Percentiles rank a stretch among this genome's conserved stretches.
These are phyloP conservation scores for Heliothis subflexa DNA, from an alignment of 1,140 invertebrate species.

Conservation along the genomic window DNA sequence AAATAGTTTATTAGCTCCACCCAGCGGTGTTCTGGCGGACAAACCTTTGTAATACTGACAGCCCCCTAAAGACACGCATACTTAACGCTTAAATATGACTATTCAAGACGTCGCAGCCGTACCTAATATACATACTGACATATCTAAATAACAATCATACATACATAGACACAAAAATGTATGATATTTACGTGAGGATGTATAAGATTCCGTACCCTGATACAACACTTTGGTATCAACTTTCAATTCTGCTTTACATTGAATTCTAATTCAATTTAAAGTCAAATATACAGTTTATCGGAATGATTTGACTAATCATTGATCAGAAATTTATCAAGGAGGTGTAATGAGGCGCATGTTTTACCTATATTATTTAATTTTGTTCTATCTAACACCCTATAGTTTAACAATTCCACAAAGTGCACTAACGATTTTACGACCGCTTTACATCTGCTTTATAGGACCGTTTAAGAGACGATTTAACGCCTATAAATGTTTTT, in stretches of 20 bases:
- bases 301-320: background rate
- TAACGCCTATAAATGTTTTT: slow-evolving; percentile 69
- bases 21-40: slow-evolving; percentile 78
- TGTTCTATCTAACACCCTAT: slow-evolving; percentile 20
- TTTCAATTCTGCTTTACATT: slow-evolving; percentile 12
- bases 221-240: slow-evolving; percentile 5
- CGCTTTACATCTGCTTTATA: slow-evolving; percentile 65
- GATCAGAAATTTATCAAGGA: background rate
- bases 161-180: slow-evolving; percentile 41
- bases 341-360: background rate
- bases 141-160: slow-evolving; percentile 51
- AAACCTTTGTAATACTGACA: slow-evolving; percentile 80
- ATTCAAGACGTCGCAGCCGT: slow-evolving; percentile 62
- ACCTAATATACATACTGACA: slow-evolving; percentile 50
- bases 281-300: background rate
- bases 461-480: slow-evolving; percentile 63
- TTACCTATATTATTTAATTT: slow-evolving; percentile 27
- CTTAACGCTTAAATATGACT: slow-evolving; percentile 73
- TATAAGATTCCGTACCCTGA: slow-evolving; percentile 28
- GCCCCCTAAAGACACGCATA: slow-evolving; percentile 77
- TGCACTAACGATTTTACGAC: slow-evolving; percentile 65
- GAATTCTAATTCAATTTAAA: slow-evolving; percentile 17
- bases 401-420: slow-evolving; percentile 59
- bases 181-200: slow-evolving; percentile 47
- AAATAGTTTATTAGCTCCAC: slow-evolving; percentile 85